Conservation (phyloP, 2,888 invertebrate genomes). For the Didymodactylos carnosus region DNA sequence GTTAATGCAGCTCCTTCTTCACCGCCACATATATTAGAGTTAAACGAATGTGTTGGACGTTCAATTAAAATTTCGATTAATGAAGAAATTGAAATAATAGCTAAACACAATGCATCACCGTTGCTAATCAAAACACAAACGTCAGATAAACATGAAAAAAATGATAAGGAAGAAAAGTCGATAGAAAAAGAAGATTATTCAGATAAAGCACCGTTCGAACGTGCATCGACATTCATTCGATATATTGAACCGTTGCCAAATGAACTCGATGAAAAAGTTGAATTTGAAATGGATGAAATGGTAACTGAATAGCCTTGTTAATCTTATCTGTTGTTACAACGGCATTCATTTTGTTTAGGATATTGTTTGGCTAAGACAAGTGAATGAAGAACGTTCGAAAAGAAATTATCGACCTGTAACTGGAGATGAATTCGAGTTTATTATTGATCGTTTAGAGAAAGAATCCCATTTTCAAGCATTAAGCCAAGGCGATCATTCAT, state of each 20-base stretch:
- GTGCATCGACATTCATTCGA: constrained; percentile 25
- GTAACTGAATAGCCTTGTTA: constrained; percentile 20
- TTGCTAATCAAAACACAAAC: neutral
- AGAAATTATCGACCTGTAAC: constrained; percentile 49
- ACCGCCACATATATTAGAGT: neutral
- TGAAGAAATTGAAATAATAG: neutral
- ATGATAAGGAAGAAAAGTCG: too few species aligned
- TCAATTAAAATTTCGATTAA: neutral
- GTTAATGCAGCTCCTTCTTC: neutral
- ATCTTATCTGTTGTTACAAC: neutral
- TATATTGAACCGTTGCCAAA: constrained; percentile 83
- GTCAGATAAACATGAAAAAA: neutral
- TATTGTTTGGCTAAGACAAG: constrained; percentile 68
- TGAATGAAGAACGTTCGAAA: constrained; percentile 57
- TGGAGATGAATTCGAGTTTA: constrained; percentile 69
- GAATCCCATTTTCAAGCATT: constrained; percentile 68
- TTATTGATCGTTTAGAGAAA: constrained; percentile 92
- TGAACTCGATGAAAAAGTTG: constrained; percentile 71
- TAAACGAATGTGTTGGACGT: neutral
- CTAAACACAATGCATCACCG: neutral
- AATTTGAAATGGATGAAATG: constrained; percentile 95
- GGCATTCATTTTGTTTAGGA: constrained; percentile 40
- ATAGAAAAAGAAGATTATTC: neutral
- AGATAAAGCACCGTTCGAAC: neutral
- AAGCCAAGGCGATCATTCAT: neutral